These are phyloP conservation scores for Trematocara variabile DNA, from an alignment of 2,113 vertebrate species.

Conservation along the genomic window DNA sequence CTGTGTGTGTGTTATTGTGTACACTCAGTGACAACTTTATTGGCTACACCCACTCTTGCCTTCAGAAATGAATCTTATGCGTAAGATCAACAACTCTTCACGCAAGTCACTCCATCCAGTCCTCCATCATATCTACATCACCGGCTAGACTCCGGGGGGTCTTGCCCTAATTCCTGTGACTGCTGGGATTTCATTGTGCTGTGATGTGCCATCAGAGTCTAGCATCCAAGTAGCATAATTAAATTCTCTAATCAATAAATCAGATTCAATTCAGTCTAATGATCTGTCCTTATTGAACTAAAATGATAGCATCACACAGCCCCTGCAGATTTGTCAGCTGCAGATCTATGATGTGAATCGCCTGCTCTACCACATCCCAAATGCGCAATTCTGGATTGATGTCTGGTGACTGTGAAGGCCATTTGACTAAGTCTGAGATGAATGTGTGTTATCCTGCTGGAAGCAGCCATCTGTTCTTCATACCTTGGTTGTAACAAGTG, in stretches of 20 bases:
- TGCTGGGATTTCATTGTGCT: not conserved
- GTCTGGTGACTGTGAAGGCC: not conserved
- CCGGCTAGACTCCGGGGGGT: not conserved
- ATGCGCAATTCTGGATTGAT: rapidly evolving
- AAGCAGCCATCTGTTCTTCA: not conserved
- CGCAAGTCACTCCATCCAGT: not conserved
- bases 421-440: not conserved
- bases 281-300: not conserved
- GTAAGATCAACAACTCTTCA: not conserved
- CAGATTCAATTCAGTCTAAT: not conserved
- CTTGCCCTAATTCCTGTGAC: not conserved
- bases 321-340: not conserved
- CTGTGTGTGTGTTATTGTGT: not conserved
- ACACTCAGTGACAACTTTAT: not conserved
- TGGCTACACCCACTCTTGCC: not conserved
- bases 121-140: not conserved
- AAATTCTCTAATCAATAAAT: not conserved
- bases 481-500: not conserved
- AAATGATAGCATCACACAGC: not conserved
- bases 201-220: not conserved
- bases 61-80: not conserved
- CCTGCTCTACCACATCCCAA: not conserved
- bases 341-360: not conserved
- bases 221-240: not conserved
- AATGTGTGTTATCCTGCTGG: not conserved